These are phyloP conservation scores for Drosophila formosana DNA, from an alignment of 2,888 invertebrate genomes.

Conservation along the genomic window DNA sequence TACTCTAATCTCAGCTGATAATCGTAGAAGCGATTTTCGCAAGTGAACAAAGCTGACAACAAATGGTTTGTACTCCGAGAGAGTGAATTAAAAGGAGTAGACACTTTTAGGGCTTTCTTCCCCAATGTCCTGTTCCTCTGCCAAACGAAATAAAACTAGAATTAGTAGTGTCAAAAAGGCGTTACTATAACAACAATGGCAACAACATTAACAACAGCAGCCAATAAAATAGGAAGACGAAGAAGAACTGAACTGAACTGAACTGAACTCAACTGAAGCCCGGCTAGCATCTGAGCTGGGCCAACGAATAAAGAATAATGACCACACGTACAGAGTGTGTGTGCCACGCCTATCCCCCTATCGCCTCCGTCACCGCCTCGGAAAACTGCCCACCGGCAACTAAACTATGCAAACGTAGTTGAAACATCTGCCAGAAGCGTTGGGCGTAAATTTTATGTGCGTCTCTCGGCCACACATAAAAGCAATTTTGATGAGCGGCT, in stretches of 20 bases:
- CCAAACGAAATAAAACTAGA: slow-evolving; percentile 72
- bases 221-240: slow-evolving; percentile 19
- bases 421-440: slow-evolving; percentile 69
- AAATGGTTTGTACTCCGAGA: not conserved
- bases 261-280: not conserved
- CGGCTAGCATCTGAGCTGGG: slow-evolving; percentile 29
- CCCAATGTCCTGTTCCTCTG: slow-evolving; percentile 13
- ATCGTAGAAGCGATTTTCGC: no score
- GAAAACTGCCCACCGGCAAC: slow-evolving; percentile 21
- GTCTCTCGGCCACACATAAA: slow-evolving; percentile 67
- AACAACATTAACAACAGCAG: slow-evolving; percentile 29
- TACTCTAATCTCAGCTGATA: no score
- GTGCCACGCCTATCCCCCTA: slow-evolving; percentile 30
- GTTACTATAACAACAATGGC: slow-evolving; percentile 59
- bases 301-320: slow-evolving; percentile 79
- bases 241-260: not conserved
- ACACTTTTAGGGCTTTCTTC: slow-evolving; percentile 36
- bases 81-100: slow-evolving; percentile 47
- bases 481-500: slow-evolving; percentile 77
- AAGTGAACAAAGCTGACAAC: not conserved
- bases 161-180: slow-evolving; percentile 81
- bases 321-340: slow-evolving; percentile 67
- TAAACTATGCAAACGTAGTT: slow-evolving; percentile 79
- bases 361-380: not conserved
- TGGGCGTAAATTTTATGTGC: slow-evolving; percentile 75